Percentiles rank a stretch among this genome's conserved stretches.
Conservation (phyloP, 2,888 invertebrate genomes). For the Cylloceria caligata region DNA sequence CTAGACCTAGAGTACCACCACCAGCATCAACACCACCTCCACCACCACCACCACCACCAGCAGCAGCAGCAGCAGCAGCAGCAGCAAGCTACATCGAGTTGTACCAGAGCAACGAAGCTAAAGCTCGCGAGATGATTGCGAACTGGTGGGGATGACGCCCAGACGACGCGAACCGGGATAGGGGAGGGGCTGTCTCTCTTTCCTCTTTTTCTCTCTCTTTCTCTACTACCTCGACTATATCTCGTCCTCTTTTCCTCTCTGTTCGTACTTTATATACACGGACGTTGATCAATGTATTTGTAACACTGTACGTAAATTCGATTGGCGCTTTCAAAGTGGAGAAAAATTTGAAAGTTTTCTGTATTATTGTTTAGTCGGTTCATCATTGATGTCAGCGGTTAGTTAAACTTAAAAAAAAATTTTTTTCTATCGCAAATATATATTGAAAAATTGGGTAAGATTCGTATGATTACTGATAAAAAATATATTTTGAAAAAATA, state of each 20-base stretch:
- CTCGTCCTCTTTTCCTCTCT: constrained; percentile 25
- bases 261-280: not conserved
- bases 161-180: constrained; percentile 50
- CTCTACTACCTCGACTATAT: constrained; percentile 3
- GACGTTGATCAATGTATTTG: not conserved
- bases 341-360: not conserved
- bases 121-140: constrained; percentile 51
- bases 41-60: too few species aligned
- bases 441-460: too few species aligned
- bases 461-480: not conserved
- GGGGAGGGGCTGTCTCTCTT: constrained; percentile 46
- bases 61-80: too few species aligned
- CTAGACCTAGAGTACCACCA: constrained; percentile 76
- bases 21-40: too few species aligned
- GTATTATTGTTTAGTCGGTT: not conserved
- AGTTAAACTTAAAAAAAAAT: too few species aligned
- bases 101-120: constrained; percentile 52
- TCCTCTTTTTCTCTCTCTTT: constrained; percentile 19
- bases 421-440: too few species aligned
- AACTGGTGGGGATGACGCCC: constrained; percentile 18
- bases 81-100: constrained; percentile 1
- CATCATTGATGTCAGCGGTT: too few species aligned
- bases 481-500: not conserved
- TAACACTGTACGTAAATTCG: not conserved
- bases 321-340: not conserved